phyloP scores from a whole-genome alignment of 2,113 vertebrate species.

The Malurus elegans region DNA sequence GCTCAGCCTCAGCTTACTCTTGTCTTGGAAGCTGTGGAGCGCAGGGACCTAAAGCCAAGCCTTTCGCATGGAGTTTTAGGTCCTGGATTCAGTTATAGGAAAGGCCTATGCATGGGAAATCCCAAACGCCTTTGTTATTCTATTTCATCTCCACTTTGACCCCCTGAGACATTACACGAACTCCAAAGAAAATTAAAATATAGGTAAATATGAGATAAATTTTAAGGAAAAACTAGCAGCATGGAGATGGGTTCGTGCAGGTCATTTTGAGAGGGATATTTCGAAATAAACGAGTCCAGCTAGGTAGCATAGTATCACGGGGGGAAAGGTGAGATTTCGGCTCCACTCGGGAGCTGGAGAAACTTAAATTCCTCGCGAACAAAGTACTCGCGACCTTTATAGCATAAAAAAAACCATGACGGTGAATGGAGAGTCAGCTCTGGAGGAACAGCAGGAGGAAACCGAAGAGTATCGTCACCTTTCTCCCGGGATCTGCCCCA shows the following conservation, averaged over 20 bases:
- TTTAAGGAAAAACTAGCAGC: background rate
- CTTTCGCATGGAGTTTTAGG: background rate
- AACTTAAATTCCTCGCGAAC: background rate
- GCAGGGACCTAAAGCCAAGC: background rate
- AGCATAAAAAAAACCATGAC: background rate
- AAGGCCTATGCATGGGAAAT: background rate
- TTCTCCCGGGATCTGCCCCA: background rate
- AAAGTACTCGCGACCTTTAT: background rate
- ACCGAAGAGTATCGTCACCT: accelerated
- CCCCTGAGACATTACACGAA: background rate
- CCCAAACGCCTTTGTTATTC: background rate
- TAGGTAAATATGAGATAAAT: background rate
- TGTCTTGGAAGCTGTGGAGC: background rate
- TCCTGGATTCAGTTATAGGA: background rate
- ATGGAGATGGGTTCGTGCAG: background rate
- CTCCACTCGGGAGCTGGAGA: background rate
- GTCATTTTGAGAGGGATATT: accelerated
- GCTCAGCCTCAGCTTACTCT: background rate
- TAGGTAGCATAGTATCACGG: background rate
- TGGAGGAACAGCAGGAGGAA: background rate
- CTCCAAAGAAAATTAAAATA: background rate
- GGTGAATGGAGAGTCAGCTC: too few species aligned
- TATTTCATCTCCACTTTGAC: background rate
- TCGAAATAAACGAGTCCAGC: background rate
- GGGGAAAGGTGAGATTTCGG: background rate